Conservation (phyloP, 2,113 vertebrate genomes). For the Buteo buteo region DNA sequence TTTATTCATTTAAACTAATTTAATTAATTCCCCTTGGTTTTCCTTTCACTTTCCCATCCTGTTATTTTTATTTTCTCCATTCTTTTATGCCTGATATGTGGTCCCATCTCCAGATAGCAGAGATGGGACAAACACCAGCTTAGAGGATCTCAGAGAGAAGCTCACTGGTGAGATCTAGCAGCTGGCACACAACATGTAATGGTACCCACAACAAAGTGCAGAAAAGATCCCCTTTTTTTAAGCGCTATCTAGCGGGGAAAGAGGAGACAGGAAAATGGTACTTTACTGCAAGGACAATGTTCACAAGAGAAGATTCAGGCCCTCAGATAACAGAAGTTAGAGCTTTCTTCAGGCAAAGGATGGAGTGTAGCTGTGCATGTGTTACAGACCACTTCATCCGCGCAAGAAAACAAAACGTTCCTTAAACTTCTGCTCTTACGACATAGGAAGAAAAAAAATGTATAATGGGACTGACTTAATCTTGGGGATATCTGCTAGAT, state of each 20-base stretch:
- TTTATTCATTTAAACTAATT: background rate
- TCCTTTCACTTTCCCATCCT: background rate
- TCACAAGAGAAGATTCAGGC: background rate
- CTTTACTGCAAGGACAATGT: background rate
- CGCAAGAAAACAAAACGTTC: background rate
- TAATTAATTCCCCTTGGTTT: background rate
- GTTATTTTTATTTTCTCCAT: background rate
- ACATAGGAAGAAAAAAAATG: background rate
- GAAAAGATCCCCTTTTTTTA: background rate
- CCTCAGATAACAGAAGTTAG: background rate
- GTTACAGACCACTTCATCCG: background rate
- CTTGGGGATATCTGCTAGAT: background rate
- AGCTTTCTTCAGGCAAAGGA: background rate
- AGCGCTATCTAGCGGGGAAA: fast-evolving
- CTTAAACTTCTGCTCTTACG: background rate
- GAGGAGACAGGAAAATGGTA: background rate
- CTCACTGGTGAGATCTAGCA: background rate
- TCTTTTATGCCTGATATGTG: background rate
- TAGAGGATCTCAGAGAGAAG: background rate
- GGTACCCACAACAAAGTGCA: background rate
- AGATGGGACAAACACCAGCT: background rate
- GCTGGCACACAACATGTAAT: background rate
- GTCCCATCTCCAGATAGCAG: background rate
- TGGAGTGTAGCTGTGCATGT: fast-evolving
- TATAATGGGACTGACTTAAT: background rate